These are phyloP conservation scores for Rhea pennata DNA, from an alignment of 2,113 vertebrate genomes.

Conservation along the genomic window DNA sequence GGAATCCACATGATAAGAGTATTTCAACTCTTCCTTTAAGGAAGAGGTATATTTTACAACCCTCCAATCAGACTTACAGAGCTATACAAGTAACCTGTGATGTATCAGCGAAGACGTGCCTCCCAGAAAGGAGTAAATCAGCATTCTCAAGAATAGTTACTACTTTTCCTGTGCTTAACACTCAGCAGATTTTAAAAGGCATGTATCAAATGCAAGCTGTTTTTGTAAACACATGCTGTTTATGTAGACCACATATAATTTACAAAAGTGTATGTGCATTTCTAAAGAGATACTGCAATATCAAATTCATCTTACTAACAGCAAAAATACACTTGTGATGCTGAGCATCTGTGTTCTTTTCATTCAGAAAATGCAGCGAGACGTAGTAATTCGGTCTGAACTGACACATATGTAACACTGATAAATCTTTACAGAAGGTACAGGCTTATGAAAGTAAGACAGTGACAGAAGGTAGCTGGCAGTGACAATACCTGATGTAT, in stretches of 20 bases:
- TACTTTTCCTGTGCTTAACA: neutral
- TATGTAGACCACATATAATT: neutral
- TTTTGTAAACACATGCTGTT: neutral
- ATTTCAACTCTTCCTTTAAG: neutral
- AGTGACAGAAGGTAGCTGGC: neutral
- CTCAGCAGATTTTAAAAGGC: neutral
- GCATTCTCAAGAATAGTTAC: neutral
- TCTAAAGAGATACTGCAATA: neutral
- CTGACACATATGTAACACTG: neutral
- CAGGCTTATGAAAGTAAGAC: neutral
- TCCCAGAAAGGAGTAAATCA: neutral
- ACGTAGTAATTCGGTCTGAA: neutral
- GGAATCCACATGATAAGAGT: rapidly evolving
- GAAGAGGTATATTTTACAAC: neutral
- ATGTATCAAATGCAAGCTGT: neutral
- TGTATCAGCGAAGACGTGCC: neutral
- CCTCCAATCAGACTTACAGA: neutral
- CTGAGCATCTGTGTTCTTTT: neutral
- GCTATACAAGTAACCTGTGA: neutral
- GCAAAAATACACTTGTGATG: neutral
- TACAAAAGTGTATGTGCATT: neutral
- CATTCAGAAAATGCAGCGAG: neutral
- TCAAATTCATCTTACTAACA: neutral
- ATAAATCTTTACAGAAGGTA: neutral
- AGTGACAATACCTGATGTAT: neutral